Base-by-base conservation (phyloP, 2,113 vertebrate species). In the Neolamprologus sp. region DNA sequence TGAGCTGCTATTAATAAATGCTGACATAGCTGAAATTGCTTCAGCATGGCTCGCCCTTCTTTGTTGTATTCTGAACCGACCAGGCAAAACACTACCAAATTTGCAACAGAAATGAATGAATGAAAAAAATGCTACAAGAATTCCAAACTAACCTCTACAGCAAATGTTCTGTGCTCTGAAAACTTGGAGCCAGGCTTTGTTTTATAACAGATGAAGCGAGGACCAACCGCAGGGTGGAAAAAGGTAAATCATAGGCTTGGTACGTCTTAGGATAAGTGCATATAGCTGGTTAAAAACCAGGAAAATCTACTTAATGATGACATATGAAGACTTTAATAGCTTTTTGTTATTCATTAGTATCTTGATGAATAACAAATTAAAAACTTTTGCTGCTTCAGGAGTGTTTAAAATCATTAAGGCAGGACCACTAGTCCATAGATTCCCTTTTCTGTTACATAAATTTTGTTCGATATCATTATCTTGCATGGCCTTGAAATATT, bases 381-480 rank as follows among this genome's bases (percentile, higher is more conserved):
- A 78, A 78, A 51, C 10, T 17, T 79, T 57, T 57, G 23, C 65
- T 71, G 55, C 33, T 21, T 87, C 57, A 8, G 17, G 57, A 65
- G 28, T 68, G 60, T 58, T 54, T 19, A 73, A 53, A 90, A 75
- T 84, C 35, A 73, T 83, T 86, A 33, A 35, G 40, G 80, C 73
- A 79, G 28, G 31, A 55, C 35, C 31, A 82, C 31, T 55, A 83
- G 45, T 75, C 37, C 68, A 80, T 73, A 71, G 80, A 88, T 85
- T 80, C 11, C 19, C 60, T 40, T 2, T 85, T 47, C 37, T 82
- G 88, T 86, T 65, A 89, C 45, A 91, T 68, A 81, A n/a, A 92
- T 94, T 84, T 85, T 11, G 54, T 16, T 82, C 68, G 12, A 81
- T 86, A 73, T 92, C 80, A 81, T 93, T 92, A 83, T 82, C 33